Base-by-base conservation (phyloP, 2,888 invertebrate genomes). In the Drosophila anomelani region DNA sequence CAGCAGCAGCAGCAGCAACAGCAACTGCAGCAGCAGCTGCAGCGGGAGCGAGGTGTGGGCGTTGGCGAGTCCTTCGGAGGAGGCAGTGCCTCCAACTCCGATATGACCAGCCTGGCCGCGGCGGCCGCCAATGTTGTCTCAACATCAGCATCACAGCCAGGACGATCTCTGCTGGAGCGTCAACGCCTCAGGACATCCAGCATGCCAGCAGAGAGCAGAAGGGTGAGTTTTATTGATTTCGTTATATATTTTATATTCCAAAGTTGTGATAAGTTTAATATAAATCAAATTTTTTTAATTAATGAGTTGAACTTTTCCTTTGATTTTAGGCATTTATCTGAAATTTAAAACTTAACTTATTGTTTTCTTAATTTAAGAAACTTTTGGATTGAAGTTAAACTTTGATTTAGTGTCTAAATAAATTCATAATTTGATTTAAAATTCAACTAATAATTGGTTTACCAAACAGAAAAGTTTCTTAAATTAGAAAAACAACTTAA, bases 131-230 rank as follows among this genome's bases (percentile, higher is more conserved):
- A 51, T 13, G 36, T 43, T 4, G 9, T 49, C n/a, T 36, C 66
- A 53, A 53, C 54, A 60, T 53, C 54, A 4, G n/a, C 82, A 55
- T 81, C 83, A 3, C 61, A 85, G 61, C 57, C 47, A 84, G 69
- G 54, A 39, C 78, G 9, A 23, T 10, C 51, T 9, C 34, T 36
- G 9, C 51, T 53, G 10, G 76, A 91, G 49, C 81, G 90, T 26
- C 92, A 92, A 76, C 91, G 93, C 41, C 85, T 91, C 74, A 84
- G 92, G 46, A 92, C 92, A 34, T 92, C 92, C 32, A 93, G 93
- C 71, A 93, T 92, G 92, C 92, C 92, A 26, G 92, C 91, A 3
- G 92, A 92, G 77, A 90, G 90, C 58, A 82, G 92, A 67, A 92
- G 91, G 91, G 92, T 92, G 78, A 88, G 84, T 80, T 4, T 4